phyloP scores from a whole-genome alignment of 2,113 vertebrate genomes.

The Paralichthys olivaceus region DNA sequence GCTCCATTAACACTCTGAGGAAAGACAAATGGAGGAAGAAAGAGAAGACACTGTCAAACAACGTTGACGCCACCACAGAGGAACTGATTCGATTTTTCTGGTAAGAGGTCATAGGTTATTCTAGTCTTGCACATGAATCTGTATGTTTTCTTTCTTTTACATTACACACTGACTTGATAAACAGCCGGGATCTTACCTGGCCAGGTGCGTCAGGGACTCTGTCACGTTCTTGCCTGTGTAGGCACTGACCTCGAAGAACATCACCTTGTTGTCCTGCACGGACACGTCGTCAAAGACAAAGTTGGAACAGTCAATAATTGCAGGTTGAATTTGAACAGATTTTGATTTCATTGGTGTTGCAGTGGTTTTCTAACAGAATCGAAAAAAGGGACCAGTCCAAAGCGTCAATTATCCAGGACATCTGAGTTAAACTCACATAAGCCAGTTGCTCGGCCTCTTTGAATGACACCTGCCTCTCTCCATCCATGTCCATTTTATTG shows the following conservation, averaged over 20 bases:
- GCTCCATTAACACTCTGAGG: conserved; percentile 88
- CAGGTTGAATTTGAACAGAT: no score
- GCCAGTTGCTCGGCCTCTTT: conserved; percentile 87
- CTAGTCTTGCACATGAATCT: background rate
- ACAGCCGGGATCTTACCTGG: conserved; percentile 81
- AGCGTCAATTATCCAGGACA: background rate
- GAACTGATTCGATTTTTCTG: no score
- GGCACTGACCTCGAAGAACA: conserved; percentile 94
- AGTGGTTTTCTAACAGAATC: no score
- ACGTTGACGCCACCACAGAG: no score
- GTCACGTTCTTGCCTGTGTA: conserved; percentile 86
- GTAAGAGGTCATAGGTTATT: no score
- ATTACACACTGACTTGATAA: background rate
- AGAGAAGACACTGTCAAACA: background rate
- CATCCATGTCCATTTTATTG: conserved; percentile 91
- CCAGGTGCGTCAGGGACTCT: conserved; percentile 87
- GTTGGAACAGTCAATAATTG: background rate
- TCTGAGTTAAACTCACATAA: conserved; percentile 78
- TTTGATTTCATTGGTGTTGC: no score
- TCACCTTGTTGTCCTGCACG: conserved; percentile 85
- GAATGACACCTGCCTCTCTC: conserved; percentile 85
- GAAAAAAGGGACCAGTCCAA: background rate
- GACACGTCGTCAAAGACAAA: conserved; percentile 14
- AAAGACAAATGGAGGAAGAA: conserved; percentile 19
- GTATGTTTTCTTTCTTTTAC: background rate